Evolutionary conservation across 2,797 vertebrate species (phyloP), one percentile per base, ranked within the genome.

Genomic region (Otus scops): DNA sequence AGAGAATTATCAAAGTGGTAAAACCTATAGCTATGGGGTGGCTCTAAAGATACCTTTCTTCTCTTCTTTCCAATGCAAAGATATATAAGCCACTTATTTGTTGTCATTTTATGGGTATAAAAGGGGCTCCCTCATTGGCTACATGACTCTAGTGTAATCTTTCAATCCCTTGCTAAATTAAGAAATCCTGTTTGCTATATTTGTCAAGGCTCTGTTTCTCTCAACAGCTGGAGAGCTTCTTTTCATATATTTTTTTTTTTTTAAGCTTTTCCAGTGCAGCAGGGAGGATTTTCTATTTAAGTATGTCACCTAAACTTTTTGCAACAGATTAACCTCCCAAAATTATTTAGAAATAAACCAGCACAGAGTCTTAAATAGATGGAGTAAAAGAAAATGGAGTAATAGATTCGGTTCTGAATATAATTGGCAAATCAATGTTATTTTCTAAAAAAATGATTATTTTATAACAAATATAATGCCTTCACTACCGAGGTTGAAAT

Each of bases 111-210:
- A 53, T 56, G 43, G 36, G 11, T 76, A 16, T 50, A 51, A 85
- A 78, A 75, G 12, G 14, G 12, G 41, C 17, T 93, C 43, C 53
- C n/a, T 90, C 74, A 48, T 3, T 56, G 68, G 47, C 21, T 91
- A 45, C 88, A 81, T 3, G 14, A 60, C 38, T 59, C 27, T 22
- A 48, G 22, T 19, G 11, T 73, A 70, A 85, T 69, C 39, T 88
- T 91, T 32, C 67, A 85, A 18, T 78, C 32, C 32, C 39, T 15
- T 94, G 16, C 36, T 0, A 4, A 92, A 89, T 41, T 65, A 77
- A 86, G 65, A 96, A 95, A 92, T 75, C 50, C 36, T 54, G 18
- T 89, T 90, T 89, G 56, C 54, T 88, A 12, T 59, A 22, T 94
- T 93, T 91, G 34, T 92, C 56, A 87, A 60, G 48, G 39, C 15